Evolutionary conservation across 1,140 invertebrate genomes (phyloP), one percentile per base, ranked within the genome.

Genomic region (Bombus breviceps): DNA sequence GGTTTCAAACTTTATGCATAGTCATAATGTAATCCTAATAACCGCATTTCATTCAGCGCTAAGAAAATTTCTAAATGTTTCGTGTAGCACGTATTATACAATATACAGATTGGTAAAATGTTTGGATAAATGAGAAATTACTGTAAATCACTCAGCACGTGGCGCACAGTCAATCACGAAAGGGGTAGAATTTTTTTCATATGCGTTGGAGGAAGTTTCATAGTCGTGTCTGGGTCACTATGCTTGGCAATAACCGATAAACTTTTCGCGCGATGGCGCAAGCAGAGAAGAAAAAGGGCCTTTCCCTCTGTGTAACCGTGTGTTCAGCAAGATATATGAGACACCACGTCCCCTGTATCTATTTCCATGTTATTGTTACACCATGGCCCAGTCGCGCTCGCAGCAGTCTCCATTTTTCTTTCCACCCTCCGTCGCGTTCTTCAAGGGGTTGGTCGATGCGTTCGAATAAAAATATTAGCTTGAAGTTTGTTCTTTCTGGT

Each of bases 301-400:
- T 13, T 62, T 39, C 43, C 32, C 66, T 9, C 12, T 32, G 9
- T 32, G 13, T 34, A 41, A 18, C 47, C 28, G 62, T 12, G n/a
- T 80, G 57, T 73, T 80, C 39, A 25, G 4, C 47, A 69, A 86
- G 79, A 86, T 86, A 86, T 81, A 86, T 79, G 84, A 85, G 84
- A 57, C 41, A 34, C 77, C 13, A 59, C 84, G 78, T 62, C n/a
- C 62, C 83, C 53, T 53, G 62, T 62, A 81, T 69, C 84, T 57
- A 86, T 86, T 86, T 86, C 84, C 84, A 86, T 86, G 69, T 86
- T 82, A 86, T 86, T 86, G 84, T 85, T 81, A 47, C 77, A 80
- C 41, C 57, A 39, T 43, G 37, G 57, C 62, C 77, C 64, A 53
- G 41, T 69, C n/a, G 43, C 74, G 39, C 2, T 64, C 59, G 57